Conservation (phyloP, 2,113 vertebrate species). For the Campylorhamphus procurvoides region DNA sequence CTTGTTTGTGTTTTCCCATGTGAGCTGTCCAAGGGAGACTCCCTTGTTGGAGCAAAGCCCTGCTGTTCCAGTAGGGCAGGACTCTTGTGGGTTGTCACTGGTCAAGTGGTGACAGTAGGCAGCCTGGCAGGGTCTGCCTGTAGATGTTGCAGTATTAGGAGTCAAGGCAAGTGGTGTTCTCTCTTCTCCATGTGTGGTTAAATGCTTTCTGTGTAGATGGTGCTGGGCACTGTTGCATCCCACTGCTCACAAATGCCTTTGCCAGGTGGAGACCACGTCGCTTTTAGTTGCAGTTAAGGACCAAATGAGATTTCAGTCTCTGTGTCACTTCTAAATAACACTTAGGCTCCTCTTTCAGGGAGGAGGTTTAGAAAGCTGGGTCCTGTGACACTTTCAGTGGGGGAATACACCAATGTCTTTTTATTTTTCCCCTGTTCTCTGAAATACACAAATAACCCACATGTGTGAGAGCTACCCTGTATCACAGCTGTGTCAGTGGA, state of each 20-base stretch:
- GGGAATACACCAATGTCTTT: neutral
- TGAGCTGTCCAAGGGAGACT: neutral
- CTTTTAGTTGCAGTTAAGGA: constrained; percentile 13
- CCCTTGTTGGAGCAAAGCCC: neutral
- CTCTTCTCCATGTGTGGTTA: constrained; percentile 37
- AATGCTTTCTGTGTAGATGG: neutral
- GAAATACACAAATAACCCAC: neutral
- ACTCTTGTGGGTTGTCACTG: neutral
- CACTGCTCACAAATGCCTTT: constrained; percentile 37
- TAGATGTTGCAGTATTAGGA: neutral
- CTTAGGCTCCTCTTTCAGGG: neutral
- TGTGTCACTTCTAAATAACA: neutral
- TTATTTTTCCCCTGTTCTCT: neutral
- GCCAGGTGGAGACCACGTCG: constrained; percentile 13
- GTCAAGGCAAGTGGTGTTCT: constrained; percentile 7
- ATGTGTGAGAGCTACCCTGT: neutral
- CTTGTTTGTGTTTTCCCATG: neutral
- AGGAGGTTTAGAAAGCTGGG: neutral
- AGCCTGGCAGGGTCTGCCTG: neutral
- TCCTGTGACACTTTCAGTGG: neutral
- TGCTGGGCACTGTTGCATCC: constrained; percentile 1
- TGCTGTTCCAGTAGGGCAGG: neutral
- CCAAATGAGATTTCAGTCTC: neutral
- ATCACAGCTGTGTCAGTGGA: neutral
- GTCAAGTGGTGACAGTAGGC: constrained; percentile 3